Percentiles rank a stretch among this genome's conserved stretches.
phyloP scores from a whole-genome alignment of 2,888 invertebrate species.

The Cetonia aurata region DNA sequence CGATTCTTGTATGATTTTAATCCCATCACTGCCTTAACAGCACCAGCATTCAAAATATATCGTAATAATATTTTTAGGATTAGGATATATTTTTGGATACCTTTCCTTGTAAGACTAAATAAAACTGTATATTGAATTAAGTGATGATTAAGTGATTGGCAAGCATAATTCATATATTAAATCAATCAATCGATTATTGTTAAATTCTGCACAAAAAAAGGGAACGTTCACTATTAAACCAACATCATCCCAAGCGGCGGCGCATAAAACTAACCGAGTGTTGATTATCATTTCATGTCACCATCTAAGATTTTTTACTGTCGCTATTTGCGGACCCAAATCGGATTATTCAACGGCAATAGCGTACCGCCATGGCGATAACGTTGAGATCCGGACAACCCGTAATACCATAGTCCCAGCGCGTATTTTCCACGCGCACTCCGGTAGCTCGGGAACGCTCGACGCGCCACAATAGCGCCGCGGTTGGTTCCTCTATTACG shows the following conservation, averaged over 20 bases:
- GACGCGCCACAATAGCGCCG: slow-evolving; percentile 10
- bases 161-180: too few species aligned
- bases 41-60: too few species aligned
- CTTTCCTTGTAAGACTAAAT: too few species aligned
- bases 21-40: too few species aligned
- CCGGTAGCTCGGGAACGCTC: not conserved
- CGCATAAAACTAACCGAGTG: slow-evolving; percentile 13
- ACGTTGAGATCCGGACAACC: not conserved
- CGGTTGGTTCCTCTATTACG: slow-evolving; percentile 24
- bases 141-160: too few species aligned
- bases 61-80: too few species aligned
- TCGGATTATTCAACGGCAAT: not conserved
- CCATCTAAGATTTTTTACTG: slow-evolving; percentile 31
- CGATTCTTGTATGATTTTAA: too few species aligned
- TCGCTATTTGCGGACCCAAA: slow-evolving; percentile 1
- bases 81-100: too few species aligned
- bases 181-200: too few species aligned
- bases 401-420: slow-evolving; percentile 32
- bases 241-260: not conserved
- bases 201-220: too few species aligned
- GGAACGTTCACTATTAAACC: too few species aligned
- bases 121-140: too few species aligned
- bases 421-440: slow-evolving; percentile 3
- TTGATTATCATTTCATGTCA: slow-evolving; percentile 22
- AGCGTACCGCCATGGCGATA: not conserved